Base-by-base conservation (phyloP, 64 coral and sea anemone genomes). In the Montipora foliosa region DNA sequence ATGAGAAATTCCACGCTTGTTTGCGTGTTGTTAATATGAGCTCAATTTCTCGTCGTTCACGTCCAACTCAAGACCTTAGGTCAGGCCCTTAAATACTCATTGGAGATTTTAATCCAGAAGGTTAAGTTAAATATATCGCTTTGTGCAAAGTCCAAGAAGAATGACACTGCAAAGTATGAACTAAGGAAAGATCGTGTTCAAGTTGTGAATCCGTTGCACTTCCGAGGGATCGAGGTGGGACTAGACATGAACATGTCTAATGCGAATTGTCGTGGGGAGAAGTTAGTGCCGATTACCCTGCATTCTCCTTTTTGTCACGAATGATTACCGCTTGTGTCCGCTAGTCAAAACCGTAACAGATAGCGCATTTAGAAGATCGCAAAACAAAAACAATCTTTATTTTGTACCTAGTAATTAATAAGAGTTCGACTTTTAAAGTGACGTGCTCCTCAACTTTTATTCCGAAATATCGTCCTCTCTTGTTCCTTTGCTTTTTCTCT, bases 271-370 rank as follows among this genome's bases (percentile, higher is more conserved):
- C 66, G 82, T 71, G 82, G 49, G 62, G 45, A 67, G 5, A 86
- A 71, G 24, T 49, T 44, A 53, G 66, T 48, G 2, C 16, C 49
- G 44, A 86, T 71, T 85, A 16, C 44, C 14, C 70, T 86, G 82
- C 19, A 49, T 85, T 71, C 1, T 49, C 17, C 66, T 20, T n/a
- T 69, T 86, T 71, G 82, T 86, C 82, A 86, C 82, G 82, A 86
- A 71, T 69, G 60, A 48, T 71, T 71, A 86, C 71, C 50, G 58
- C 60, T 86, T 85, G 70, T 86, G 82, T 72, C 66, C 44, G 16
- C 45, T 19, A 7, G 10, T 1, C 14, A 5, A 71, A 71, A 71
- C 61, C 14, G 61, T 64, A 64, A 64, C 13, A 3, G 61, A 64
- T 64, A 12, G 61, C 3, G 14, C 13, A 3, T 15, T 12, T 14